Evolutionary conservation across 2,888 invertebrate genomes (phyloP), one percentile per base, ranked within the genome.

Genomic region (Lypha dubia): DNA sequence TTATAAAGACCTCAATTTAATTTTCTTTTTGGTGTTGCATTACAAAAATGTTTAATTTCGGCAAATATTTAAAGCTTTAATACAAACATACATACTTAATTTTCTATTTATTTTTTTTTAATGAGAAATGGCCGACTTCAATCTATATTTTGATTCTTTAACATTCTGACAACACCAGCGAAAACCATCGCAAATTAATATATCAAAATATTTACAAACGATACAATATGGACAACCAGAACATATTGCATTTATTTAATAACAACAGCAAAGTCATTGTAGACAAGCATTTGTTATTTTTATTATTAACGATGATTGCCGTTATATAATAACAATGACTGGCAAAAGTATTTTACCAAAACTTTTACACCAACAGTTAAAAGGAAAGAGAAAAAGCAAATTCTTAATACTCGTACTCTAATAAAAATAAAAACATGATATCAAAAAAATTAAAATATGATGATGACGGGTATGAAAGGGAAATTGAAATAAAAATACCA

Each of bases 161-260:
- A 60, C 15, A 49, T 17, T 35, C 76, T 68, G 76, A 6, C 24
- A 56, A 56, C 7, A 41, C 15, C 46, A 38, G 1, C 17, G 3
- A 24, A 65, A 79, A 49, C 58, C 65, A 49, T 49, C 13, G 38
- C 65, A 79, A 79, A 65, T 73, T 73, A 65, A 65, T 58, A 49
- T 65, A 65, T 79, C 71, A 79, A 20, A 73, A 79, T 79, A 79
- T 73, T 79, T 58, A 62, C 49, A 58, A 79, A 79, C 49, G 79
- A 38, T 67, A 79, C 56, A 49, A 46, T 58, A 22, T 65, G 56
- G 17, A 73, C 46, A 73, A 58, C 17, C 58, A 60, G 58, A 58
- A 49, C 68, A 58, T 9, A 53, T 6, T 65, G 11, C 22, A 28
- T 41, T 62, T 41, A 11, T 60, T 15, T 41, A 44, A 8, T 38